Conservation (phyloP, 2,797 vertebrate genomes). For the Gobio occitaniae region DNA sequence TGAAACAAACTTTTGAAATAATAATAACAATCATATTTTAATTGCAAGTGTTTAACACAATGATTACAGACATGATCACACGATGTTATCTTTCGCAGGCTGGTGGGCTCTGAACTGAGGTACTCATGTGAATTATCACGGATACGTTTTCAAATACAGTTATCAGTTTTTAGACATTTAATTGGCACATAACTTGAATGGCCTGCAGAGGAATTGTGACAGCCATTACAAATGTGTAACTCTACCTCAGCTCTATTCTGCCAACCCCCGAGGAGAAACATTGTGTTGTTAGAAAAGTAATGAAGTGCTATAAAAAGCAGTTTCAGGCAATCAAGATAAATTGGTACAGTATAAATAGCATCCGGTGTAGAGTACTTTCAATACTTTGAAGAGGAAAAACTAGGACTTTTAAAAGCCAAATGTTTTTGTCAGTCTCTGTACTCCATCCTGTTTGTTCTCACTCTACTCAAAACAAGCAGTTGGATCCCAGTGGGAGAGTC, state of each 20-base stretch:
- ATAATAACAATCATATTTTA: constrained; percentile 62
- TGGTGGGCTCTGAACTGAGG: constrained; percentile 14
- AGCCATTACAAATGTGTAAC: not conserved
- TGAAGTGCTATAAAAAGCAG: constrained; percentile 48
- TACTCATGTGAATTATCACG: constrained; percentile 12
- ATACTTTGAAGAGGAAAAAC: constrained; percentile 43
- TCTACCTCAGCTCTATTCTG: constrained; percentile 20
- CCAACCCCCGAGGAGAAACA: constrained; percentile 26
- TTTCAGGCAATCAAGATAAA: constrained; percentile 52
- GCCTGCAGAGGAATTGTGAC: not conserved
- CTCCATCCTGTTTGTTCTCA: constrained; percentile 40
- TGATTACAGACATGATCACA: constrained; percentile 51
- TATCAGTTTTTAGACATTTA: constrained; percentile 1
- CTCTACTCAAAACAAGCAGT: constrained; percentile 49
- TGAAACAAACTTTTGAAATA: constrained; percentile 51
- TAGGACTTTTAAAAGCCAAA: constrained; percentile 44
- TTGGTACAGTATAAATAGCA: constrained; percentile 53
- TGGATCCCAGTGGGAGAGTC: constrained; percentile 37
- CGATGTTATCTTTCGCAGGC: constrained; percentile 20
- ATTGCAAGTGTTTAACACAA: constrained; percentile 46
- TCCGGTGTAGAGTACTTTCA: constrained; percentile 47
- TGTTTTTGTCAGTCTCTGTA: constrained; percentile 27
- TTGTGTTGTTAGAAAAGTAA: constrained; percentile 41
- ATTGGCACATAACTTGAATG: constrained; percentile 14
- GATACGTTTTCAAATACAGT: constrained; percentile 32